Conservation (phyloP, 2,888 invertebrate genomes). For the Pseudolycoriella hygida region DNA sequence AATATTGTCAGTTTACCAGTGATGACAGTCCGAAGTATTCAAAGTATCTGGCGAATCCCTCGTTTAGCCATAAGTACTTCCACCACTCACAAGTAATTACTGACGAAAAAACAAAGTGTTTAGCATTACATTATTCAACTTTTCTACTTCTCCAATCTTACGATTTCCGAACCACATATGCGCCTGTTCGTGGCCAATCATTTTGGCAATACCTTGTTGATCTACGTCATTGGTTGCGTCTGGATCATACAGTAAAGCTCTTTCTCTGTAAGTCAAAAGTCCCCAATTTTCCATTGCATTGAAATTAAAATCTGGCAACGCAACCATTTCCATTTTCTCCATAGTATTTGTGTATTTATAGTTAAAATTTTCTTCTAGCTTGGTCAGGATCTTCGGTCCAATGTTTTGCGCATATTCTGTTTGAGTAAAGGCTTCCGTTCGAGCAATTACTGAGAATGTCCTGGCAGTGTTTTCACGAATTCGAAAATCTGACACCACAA, state of each 20-base stretch:
- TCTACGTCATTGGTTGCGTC: constrained; percentile 36
- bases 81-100: constrained; percentile 35
- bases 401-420: constrained; percentile 46
- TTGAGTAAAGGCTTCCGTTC: constrained; percentile 45
- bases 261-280: constrained; percentile 37
- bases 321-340: constrained; percentile 60
- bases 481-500: constrained; percentile 53
- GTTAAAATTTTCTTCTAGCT: constrained; percentile 38
- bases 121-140: too few species aligned
- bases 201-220: constrained; percentile 42
- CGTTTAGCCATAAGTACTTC: constrained; percentile 42
- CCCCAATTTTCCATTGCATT: constrained; percentile 93
- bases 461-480: constrained; percentile 17
- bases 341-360: constrained; percentile 35
- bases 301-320: constrained; percentile 64
- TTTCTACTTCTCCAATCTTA: too few species aligned
- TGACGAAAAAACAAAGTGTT: too few species aligned
- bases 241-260: constrained; percentile 45
- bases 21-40: constrained; percentile 40
- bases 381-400: constrained; percentile 33
- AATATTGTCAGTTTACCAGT: neutral
- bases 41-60: constrained; percentile 51
- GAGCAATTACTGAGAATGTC: constrained; percentile 44
- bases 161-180: constrained; percentile 51
- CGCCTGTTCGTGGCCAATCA: constrained; percentile 26